phyloP scores from a whole-genome alignment of 2,113 vertebrate genomes.

The Tympanuchus pallidicinctus region DNA sequence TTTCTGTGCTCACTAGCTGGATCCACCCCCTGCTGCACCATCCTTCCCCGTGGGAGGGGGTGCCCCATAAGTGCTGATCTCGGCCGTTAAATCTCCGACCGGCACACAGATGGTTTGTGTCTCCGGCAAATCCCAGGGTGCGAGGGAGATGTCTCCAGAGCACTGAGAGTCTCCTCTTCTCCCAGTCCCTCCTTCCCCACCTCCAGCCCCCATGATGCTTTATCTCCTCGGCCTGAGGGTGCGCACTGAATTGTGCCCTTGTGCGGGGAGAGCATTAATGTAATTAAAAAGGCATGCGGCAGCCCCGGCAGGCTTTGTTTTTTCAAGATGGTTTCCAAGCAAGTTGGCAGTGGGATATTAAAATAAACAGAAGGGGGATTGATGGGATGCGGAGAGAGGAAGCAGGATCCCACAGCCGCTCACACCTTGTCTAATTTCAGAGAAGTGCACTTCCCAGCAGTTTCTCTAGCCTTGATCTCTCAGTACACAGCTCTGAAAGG shows the following conservation, averaged over 20 bases:
- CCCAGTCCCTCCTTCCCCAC: constrained; percentile 22
- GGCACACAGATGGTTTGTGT: constrained; percentile 54
- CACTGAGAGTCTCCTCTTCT: not conserved
- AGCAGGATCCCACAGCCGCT: constrained; percentile 67
- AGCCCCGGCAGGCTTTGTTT: constrained; percentile 53
- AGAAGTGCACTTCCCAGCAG: constrained; percentile 56
- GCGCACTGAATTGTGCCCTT: not conserved
- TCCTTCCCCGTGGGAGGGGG: rapidly evolving
- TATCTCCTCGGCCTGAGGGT: not conserved
- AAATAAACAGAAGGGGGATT: constrained; percentile 74
- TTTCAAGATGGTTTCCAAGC: constrained; percentile 69
- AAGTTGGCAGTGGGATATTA: constrained; percentile 71
- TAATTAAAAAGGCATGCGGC: constrained; percentile 74
- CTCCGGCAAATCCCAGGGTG: constrained; percentile 41
- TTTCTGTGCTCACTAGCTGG: not conserved
- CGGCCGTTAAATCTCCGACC: constrained; percentile 21
- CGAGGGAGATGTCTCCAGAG: constrained; percentile 51
- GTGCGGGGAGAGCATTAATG: constrained; percentile 31
- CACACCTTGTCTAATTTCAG: constrained; percentile 71
- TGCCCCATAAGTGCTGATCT: constrained; percentile 1
- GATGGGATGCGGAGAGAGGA: constrained; percentile 76
- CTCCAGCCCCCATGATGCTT: not conserved
- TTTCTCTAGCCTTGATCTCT: constrained; percentile 59
- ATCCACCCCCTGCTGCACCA: not conserved
- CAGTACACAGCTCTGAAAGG: not conserved